phyloP scores from a whole-genome alignment of 2,888 invertebrate genomes.

The Charanyca ferruginea region DNA sequence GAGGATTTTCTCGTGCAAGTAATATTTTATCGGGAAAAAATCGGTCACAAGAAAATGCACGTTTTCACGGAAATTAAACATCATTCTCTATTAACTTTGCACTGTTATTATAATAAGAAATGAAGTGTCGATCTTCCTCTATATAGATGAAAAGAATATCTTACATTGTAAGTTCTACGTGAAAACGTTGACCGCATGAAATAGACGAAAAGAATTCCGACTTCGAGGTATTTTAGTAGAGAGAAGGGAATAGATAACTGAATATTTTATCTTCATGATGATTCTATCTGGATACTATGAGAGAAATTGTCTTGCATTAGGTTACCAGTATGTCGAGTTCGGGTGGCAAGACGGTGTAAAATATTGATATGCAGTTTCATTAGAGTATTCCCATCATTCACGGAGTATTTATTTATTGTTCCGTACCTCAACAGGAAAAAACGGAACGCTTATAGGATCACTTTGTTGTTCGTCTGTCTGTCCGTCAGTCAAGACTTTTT shows the following conservation, averaged over 20 bases:
- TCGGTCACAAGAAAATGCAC: not conserved
- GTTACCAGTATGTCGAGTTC: not conserved
- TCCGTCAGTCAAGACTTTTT: no score
- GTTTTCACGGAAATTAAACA: not conserved
- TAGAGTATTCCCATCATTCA: no score
- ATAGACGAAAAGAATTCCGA: conserved; percentile 42
- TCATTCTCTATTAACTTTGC: conserved; percentile 26
- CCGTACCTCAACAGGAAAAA: no score
- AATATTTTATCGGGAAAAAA: not conserved
- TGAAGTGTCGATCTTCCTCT: not conserved
- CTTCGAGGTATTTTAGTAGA: conserved; percentile 39
- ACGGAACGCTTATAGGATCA: no score
- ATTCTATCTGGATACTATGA: conserved; percentile 48
- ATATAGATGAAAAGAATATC: not conserved
- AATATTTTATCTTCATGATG: conserved; percentile 52
- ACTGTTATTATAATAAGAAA: not conserved
- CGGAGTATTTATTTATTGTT: no score
- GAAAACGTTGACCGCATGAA: conserved; percentile 40
- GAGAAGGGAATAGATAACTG: conserved; percentile 31
- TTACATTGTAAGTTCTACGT: not conserved
- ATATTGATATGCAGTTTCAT: conserved; percentile 24
- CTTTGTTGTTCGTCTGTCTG: no score
- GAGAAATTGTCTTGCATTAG: conserved; percentile 35
- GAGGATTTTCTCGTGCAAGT: not conserved
- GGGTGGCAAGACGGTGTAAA: not conserved